Percentiles rank a stretch among this genome's conserved stretches.
phyloP scores from a whole-genome alignment of 2,113 vertebrate genomes.

The Holacanthus passer region DNA sequence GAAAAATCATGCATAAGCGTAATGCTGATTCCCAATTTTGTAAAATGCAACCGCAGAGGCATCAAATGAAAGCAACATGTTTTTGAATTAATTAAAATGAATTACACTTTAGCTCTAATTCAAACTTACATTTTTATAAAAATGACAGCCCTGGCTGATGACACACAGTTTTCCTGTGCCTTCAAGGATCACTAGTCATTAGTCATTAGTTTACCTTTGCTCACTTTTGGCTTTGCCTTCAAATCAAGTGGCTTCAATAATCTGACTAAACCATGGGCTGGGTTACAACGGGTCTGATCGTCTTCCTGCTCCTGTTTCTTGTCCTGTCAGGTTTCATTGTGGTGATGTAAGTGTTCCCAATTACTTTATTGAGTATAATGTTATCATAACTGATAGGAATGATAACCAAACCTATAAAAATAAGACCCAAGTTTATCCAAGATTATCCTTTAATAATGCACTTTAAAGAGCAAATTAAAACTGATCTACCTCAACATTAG shows the following conservation, averaged over 20 bases:
- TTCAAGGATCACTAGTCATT: neutral
- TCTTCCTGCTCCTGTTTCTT: slow-evolving; percentile 6
- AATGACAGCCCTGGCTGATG: neutral
- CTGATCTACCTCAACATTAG: slow-evolving; percentile 3
- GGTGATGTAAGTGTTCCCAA: neutral
- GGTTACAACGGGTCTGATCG: neutral
- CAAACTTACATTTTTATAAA: neutral
- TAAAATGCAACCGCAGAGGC: neutral
- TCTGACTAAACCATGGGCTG: neutral
- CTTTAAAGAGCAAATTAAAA: slow-evolving; percentile 25
- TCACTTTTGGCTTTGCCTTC: neutral
- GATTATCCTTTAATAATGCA: slow-evolving; percentile 22
- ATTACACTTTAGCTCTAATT: neutral
- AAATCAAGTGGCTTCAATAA: slow-evolving; percentile 2
- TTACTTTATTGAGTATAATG: neutral
- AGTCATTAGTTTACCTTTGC: neutral
- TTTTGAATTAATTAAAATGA: neutral
- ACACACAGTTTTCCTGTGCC: neutral
- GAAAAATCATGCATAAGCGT: neutral
- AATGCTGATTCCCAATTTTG: neutral
- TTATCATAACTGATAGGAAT: neutral
- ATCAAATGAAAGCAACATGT: neutral
- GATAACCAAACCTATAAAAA: slow-evolving; percentile 14
- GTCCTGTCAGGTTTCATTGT: neutral
- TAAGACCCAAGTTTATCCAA: neutral